Percentiles rank a stretch among this genome's conserved stretches.
These are phyloP conservation scores for Eulemur rubriventer DNA, from an alignment of 2,797 vertebrate species.

Conservation along the genomic window DNA sequence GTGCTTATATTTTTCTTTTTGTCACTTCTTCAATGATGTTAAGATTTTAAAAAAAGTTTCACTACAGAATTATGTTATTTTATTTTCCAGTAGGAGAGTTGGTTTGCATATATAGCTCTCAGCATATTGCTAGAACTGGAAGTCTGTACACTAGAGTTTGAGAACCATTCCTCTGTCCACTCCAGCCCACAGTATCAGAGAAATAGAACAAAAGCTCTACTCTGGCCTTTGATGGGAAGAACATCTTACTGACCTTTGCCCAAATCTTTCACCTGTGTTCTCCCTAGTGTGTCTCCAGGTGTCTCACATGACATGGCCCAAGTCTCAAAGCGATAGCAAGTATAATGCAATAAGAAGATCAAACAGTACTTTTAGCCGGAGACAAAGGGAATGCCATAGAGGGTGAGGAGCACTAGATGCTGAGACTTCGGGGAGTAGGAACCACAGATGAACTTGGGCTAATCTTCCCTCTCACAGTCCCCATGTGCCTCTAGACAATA, in stretches of 20 bases:
- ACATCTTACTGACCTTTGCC: not conserved
- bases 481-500: not conserved
- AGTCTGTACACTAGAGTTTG: not conserved
- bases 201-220: rapidly evolving
- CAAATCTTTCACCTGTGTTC: not conserved
- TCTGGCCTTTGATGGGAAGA: not conserved
- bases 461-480: not conserved
- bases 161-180: not conserved
- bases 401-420: not conserved
- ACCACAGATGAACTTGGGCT: not conserved
- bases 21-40: not conserved
- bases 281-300: not conserved
- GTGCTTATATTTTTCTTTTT: not conserved
- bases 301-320: not conserved
- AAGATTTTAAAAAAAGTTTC: not conserved
- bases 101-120: not conserved
- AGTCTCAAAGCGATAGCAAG: not conserved
- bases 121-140: not conserved
- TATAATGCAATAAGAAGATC: not conserved
- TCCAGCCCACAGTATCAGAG: not conserved
- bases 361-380: not conserved
- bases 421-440: not conserved
- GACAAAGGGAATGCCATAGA: too few relatives aligned
- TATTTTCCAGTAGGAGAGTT: not conserved
- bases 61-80: not conserved